Base-by-base conservation (phyloP, 2,797 vertebrate species). In the Pseudochaenichthys georgianus region DNA sequence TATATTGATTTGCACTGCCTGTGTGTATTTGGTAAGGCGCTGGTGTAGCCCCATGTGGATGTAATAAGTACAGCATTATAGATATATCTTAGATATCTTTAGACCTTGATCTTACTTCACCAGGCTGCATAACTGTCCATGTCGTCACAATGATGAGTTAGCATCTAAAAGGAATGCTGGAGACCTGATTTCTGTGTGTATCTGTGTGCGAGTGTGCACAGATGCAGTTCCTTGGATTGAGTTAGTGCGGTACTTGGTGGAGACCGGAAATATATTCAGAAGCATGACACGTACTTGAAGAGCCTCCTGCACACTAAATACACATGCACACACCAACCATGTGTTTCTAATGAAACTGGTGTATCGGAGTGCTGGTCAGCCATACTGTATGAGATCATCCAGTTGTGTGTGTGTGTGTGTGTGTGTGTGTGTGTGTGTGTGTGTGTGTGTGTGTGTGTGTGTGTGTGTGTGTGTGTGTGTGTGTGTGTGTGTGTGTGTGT, bases 261-360 rank as follows among this genome's bases (percentile, higher is more conserved):
- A 78, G 80, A 84, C 88, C 86, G 89, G 93, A 93, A 92, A 93
- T 91, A 81, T 93, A 91, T 93, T 93, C 89, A 90, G 92, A 93
- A 93, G 93, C 87, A 76, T 78, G 77, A 87, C 90, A 91, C 88
- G 79, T 89, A 90, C 76, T 21, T 77, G 78, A 81, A 82, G 69
- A 77, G 73, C 72, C 47, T 55, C 3, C 65, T 82, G 77, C 84
- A 80, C 75, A 69, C 75, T 45, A 64, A 76, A 77, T 64, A 77
- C 86, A 77, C 68, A 75, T 17, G 13, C 61, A 64, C 63, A 77
- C 76, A 78, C 31, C 2, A 5, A 74, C 89, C 93, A 94, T 93
- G 87, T 94, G 93, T 92, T 94, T 93, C 84, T 76, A 92, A 94
- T 95, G 82, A 88, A 88, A 65, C 67, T 31, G 13, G 64, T 70